Percentiles rank a stretch among this genome's conserved stretches.
phyloP scores from a whole-genome alignment of 2,113 vertebrate species.

The Periophthalmodon schlosseri region DNA sequence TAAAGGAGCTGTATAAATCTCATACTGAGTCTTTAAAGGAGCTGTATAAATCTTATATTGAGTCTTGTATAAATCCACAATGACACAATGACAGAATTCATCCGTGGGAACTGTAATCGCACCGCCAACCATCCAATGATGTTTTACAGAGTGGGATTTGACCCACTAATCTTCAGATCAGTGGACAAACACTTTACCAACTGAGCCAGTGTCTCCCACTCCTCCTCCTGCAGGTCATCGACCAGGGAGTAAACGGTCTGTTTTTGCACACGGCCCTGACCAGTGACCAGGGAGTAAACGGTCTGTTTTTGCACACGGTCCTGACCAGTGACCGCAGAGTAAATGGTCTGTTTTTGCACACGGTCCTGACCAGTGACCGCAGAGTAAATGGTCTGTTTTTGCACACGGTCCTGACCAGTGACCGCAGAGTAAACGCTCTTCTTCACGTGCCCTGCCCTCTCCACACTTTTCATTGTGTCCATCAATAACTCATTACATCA shows the following conservation, averaged over 20 bases:
- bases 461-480: background rate
- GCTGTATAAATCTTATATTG: no score
- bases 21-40: no score
- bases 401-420: background rate
- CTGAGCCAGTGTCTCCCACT: no score
- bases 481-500: slow-evolving; percentile 1
- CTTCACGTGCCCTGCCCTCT: background rate
- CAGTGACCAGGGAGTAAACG: background rate
- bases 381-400: background rate
- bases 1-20: no score
- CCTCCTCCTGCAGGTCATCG: no score
- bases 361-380: background rate
- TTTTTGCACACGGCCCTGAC: background rate
- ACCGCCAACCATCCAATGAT: no score
- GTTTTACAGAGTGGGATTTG: no score
- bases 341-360: background rate
- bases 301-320: background rate
- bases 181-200: no score
- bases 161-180: no score
- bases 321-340: background rate
- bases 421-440: background rate
- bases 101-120: no score
- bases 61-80: no score
- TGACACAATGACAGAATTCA: no score
- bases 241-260: background rate